phyloP scores from a whole-genome alignment of 2,888 invertebrate genomes.

The Pammene fasciana region DNA sequence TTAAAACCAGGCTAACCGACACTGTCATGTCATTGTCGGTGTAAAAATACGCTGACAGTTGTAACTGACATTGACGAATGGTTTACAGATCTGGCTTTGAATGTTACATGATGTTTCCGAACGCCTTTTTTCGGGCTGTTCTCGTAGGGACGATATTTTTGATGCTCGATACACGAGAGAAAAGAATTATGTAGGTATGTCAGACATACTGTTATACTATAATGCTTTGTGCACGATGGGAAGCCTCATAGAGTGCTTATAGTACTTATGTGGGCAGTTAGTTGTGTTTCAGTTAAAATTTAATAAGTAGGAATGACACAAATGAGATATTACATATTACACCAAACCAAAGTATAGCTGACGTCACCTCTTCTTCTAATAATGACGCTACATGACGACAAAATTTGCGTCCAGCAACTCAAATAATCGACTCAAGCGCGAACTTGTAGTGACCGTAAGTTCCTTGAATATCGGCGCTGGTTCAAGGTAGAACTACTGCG shows the following conservation, averaged over 20 bases:
- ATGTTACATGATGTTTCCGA: background rate
- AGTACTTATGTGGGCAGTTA: too few relatives aligned
- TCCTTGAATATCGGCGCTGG: background rate
- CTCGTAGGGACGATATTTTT: too few relatives aligned
- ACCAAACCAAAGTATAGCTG: background rate
- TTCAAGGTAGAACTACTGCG: background rate
- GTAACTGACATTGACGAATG: background rate
- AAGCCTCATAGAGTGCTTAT: too few relatives aligned
- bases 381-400: conserved; percentile 8
- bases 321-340: background rate
- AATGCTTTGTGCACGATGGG: too few relatives aligned
- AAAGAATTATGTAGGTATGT: too few relatives aligned
- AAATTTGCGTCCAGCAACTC: background rate
- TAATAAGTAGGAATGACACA: background rate
- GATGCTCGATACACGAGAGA: too few relatives aligned
- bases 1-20: background rate
- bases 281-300: too few relatives aligned
- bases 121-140: background rate
- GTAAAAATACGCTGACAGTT: background rate
- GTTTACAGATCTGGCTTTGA: background rate
- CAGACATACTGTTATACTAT: too few relatives aligned
- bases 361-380: background rate
- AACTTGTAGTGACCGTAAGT: conserved; percentile 2
- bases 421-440: background rate
- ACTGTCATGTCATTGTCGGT: background rate